Evolutionary conservation across 2,888 invertebrate species (phyloP).

Genomic region (Crossocerus cetratus): DNA sequence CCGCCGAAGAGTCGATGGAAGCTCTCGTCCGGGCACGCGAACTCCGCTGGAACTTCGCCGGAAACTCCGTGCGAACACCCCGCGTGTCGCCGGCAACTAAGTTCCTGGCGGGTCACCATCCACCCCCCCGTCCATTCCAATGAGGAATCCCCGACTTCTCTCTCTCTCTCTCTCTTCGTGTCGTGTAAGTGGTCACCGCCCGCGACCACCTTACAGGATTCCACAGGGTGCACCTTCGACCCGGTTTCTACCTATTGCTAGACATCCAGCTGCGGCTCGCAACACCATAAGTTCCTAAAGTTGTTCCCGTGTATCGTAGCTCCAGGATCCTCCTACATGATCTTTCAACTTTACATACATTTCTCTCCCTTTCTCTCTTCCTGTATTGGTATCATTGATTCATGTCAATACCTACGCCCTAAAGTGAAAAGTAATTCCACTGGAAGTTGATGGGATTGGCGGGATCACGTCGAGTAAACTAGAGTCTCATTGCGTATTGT

Average conservation of each 20-base stretch:
- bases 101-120: constrained; percentile 57
- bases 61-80: constrained; percentile 68
- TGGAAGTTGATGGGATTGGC: too few relatives aligned
- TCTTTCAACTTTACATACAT: constrained; percentile 48
- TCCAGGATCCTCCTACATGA: constrained; percentile 36
- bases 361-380: constrained; percentile 9
- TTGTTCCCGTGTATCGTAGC: constrained; percentile 73
- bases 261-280: constrained; percentile 68
- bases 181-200: constrained; percentile 54
- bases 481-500: too few relatives aligned
- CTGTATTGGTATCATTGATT: not conserved
- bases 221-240: constrained; percentile 50
- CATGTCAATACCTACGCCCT: too few relatives aligned
- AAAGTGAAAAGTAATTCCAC: too few relatives aligned
- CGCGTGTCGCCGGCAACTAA: constrained; percentile 73
- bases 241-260: constrained; percentile 51
- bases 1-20: constrained; percentile 45
- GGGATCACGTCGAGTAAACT: too few relatives aligned
- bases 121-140: constrained; percentile 11
- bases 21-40: constrained; percentile 60
- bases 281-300: constrained; percentile 76
- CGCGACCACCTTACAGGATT: constrained; percentile 57
- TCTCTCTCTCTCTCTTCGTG: constrained; percentile 41
- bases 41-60: constrained; percentile 60
- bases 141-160: constrained; percentile 22